phyloP scores from a whole-genome alignment of 2,888 invertebrate genomes.

The Ormyrus pomaceus region DNA sequence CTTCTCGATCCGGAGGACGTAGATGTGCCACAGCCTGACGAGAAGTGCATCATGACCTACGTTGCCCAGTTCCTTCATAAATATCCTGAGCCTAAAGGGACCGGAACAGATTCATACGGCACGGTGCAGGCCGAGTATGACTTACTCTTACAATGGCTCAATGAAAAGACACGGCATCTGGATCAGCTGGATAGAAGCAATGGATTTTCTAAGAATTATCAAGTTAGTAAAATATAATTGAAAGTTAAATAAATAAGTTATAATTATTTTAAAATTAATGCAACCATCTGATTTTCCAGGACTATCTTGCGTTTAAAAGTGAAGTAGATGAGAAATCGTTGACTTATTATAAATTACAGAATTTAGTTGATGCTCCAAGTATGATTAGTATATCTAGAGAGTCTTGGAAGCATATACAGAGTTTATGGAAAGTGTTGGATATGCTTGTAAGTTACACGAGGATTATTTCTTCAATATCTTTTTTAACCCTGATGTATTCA shows the following conservation, averaged over 20 bases:
- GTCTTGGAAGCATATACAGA: slow-evolving; percentile 90
- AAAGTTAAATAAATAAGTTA: neutral
- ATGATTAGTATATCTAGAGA: slow-evolving; percentile 88
- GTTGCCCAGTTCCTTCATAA: slow-evolving; percentile 98
- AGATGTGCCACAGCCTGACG: slow-evolving; percentile 96
- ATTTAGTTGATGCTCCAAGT: slow-evolving; percentile 87
- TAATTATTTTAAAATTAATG: neutral
- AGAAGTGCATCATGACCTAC: slow-evolving; percentile 98
- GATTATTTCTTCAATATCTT: neutral
- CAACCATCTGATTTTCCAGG: slow-evolving; percentile 75
- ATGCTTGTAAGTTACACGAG: slow-evolving; percentile 70
- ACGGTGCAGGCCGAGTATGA: slow-evolving; percentile 89
- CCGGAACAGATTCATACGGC: slow-evolving; percentile 84
- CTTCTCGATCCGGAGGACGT: slow-evolving; percentile 97
- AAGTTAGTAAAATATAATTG: slow-evolving; percentile 68
- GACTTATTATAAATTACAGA: slow-evolving; percentile 86
- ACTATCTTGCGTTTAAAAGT: slow-evolving; percentile 86
- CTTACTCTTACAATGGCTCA: slow-evolving; percentile 88
- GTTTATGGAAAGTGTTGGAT: slow-evolving; percentile 89
- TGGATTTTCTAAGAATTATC: slow-evolving; percentile 85
- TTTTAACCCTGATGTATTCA: neutral
- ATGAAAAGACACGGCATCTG: slow-evolving; percentile 85
- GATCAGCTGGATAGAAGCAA: slow-evolving; percentile 87
- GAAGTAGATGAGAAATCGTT: slow-evolving; percentile 86
- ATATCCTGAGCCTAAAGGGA: slow-evolving; percentile 91